Evolutionary conservation across 2,797 vertebrate species (phyloP), one percentile per base, ranked within the genome.

Genomic region (Sarcophilus harrisii): DNA sequence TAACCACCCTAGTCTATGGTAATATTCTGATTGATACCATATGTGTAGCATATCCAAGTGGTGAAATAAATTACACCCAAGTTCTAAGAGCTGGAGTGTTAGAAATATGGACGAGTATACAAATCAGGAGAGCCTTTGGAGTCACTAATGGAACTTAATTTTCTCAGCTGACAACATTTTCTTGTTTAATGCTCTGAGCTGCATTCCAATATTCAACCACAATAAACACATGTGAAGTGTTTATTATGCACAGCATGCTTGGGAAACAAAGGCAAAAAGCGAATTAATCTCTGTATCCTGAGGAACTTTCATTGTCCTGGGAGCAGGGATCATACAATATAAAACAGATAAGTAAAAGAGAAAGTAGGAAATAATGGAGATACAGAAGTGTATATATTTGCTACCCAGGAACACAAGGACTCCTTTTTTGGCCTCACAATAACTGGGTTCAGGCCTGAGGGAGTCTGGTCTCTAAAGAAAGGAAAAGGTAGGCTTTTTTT

Each of bases 1-100:
- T 38, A 95, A 94, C 45, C 96, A 66, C 91, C 90, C 90, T 60
- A 94, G 87, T 73, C 16, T 58, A 91, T 87, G 91, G 93, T 54
- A 60, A n/a, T 0, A 0, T 93, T 95, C 95, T 96, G 97, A 97
- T 95, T 97, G 97, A 97, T 96, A 93, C 96, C 96, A 97, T 73
- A 91, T 97, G 95, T 95, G 91, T 92, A 81, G 28, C 54, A 45
- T 10, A 91, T 95, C 97, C 94, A 58, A 94, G 96, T 93, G 96
- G 92, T 59, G 90, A 95, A 97, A 96, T 95, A 97, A 81, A 90
- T 93, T 93, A 92, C 66, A 92, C 95, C 32, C n/a, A 97, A 96
- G 60, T 45, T 38, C 94, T n/a, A 97, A 95, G 58, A 38, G 30
- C 93, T n/a, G 1, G 54, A 58, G 62, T 32, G 3, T 18, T 1